A percentile compares a stretch with the other conserved stretches of the same genome.
Evolutionary conservation across 2,888 invertebrate genomes (phyloP).

Genomic region (Andrena dorsata): DNA sequence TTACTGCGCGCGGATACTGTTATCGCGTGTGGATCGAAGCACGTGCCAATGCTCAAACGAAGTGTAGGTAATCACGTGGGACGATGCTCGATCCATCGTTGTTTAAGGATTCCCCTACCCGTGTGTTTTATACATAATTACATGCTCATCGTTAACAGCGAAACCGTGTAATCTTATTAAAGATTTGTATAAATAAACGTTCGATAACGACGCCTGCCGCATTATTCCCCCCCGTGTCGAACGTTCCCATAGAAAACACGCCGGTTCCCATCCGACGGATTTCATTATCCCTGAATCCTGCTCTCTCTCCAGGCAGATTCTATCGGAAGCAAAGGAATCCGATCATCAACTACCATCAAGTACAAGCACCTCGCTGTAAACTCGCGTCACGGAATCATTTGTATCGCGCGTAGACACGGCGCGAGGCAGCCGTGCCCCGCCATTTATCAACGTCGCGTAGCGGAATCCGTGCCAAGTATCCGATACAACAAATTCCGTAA

Average conservation of each 20-base stretch:
- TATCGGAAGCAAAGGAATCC: neutral
- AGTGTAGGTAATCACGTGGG: constrained; percentile 28
- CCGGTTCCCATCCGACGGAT: neutral
- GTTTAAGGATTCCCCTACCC: neutral
- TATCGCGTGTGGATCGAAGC: constrained; percentile 23
- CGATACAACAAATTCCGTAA: constrained; percentile 59
- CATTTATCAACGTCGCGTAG: constrained; percentile 63
- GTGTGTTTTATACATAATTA: constrained; percentile 35
- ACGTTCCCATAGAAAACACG: neutral
- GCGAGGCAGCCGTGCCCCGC: constrained; percentile 10
- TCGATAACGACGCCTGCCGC: neutral
- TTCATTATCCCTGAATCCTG: too few species aligned
- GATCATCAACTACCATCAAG: neutral
- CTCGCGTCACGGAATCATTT: constrained; percentile 2
- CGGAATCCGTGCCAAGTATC: constrained; percentile 55
- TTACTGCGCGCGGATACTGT: neutral
- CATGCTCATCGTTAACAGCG: neutral
- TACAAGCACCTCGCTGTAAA: neutral
- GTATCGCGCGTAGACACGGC: neutral
- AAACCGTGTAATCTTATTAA: constrained; percentile 33
- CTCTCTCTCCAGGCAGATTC: neutral
- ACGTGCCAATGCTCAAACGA: constrained; percentile 63
- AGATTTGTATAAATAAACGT: constrained; percentile 53
- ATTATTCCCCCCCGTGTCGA: neutral
- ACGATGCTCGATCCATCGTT: constrained; percentile 11